phyloP scores from a whole-genome alignment of 2,113 vertebrate genomes.

The Dromiciops gliroides region DNA sequence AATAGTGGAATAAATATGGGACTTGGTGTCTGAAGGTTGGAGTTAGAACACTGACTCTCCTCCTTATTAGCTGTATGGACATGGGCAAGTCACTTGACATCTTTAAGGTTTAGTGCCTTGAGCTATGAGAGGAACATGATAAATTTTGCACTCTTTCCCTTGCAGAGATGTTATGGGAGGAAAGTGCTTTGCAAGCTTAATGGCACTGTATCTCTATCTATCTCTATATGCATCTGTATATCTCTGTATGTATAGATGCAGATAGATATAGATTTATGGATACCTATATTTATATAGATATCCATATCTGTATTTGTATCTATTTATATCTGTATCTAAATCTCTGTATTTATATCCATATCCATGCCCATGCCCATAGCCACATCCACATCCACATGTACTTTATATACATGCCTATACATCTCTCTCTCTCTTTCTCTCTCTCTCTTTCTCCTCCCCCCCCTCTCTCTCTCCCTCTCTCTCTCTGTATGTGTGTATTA shows the following conservation, averaged over 20 bases:
- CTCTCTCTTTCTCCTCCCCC: too few relatives aligned
- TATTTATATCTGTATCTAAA: neutral
- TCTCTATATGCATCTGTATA: neutral
- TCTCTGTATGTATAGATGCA: neutral
- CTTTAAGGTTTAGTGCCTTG: neutral
- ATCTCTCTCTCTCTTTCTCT: too few relatives aligned
- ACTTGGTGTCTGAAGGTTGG: neutral
- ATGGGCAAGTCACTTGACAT: neutral
- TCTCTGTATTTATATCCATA: neutral
- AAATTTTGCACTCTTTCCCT: neutral
- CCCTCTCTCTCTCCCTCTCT: too few relatives aligned
- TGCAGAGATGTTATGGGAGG: neutral
- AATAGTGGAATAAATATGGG: neutral
- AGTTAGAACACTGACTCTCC: neutral
- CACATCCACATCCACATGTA: neutral
- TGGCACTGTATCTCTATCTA: neutral
- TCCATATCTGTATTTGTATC: neutral
- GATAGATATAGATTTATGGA: too few relatives aligned
- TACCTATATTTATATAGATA: neutral
- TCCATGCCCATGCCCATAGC: neutral
- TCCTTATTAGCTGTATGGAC: neutral
- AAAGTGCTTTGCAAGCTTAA: neutral
- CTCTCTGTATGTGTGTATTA: neutral
- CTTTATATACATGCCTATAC: too few relatives aligned
- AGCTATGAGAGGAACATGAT: neutral